Base-by-base conservation (phyloP, 2,113 vertebrate genomes). In the Neolamprologus fasciatus region DNA sequence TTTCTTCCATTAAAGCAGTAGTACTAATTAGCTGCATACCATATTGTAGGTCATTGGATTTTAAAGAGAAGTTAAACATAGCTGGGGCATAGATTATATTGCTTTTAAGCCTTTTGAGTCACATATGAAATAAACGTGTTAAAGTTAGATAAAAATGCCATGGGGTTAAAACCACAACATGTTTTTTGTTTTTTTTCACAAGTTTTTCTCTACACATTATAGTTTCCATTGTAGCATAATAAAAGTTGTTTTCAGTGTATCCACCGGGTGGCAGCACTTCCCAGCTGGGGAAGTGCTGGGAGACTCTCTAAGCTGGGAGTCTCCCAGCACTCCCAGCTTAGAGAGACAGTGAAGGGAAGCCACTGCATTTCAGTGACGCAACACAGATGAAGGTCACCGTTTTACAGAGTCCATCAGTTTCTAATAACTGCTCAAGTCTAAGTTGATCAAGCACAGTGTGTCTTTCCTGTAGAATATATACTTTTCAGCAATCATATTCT, bases 231-330 rank as follows among this genome's bases (percentile, higher is more conserved):
- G 37, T 19, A 28, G 42, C 71, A 50, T 50, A 28, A 19, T 57
- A 61, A 84, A 85, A 12, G 3, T 61, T 3, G 40, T 91, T 71
- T 85, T 61, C 4, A 9, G 11, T 28, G 3, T 4, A 5, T 80
- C 93, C 95, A 90, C 93, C 50, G 16, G 94, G 73, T 85, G 90
- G 91, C 91, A 91, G 91, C 91, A 92, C 2, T 85, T 71, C 6
- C 68, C 21, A 21, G 21, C 21, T 21, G 21, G 21, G 21, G 21
- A 21, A 21, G 21, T 21, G 21, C 21, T 21, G 21, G 21, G 21
- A 21, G 21, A 21, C 21, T 21, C 21, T 21, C 21, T 21, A 21
- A 21, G 21, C 21, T 21, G 21, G 21, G 21, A 21, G 21, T 21
- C 21, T 21, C 21, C 21, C 21, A 21, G 21, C 21, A 21, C 21